Conservation (phyloP, 2,797 vertebrate species). For the Enteromius thamalakanensis region DNA sequence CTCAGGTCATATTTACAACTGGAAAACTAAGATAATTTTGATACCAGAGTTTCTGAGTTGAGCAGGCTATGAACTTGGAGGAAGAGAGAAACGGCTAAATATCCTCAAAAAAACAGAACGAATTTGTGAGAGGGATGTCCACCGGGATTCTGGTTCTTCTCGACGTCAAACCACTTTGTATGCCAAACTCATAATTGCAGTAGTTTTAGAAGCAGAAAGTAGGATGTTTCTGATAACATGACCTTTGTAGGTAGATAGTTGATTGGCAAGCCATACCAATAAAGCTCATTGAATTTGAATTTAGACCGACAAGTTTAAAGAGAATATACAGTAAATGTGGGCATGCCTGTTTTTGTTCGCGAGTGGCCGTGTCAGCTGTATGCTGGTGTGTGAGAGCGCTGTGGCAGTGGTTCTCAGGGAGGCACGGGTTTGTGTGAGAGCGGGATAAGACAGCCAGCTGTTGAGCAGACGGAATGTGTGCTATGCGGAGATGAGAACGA, state of each 20-base stretch:
- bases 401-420: slow-evolving; percentile 68
- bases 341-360: background rate
- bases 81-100: background rate
- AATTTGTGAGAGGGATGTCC: no score
- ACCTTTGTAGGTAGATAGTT: background rate
- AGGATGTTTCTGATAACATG: no score
- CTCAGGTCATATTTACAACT: background rate
- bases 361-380: background rate
- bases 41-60: background rate
- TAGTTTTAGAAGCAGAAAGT: no score
- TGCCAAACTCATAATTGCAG: no score
- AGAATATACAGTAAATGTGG: background rate
- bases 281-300: no score
- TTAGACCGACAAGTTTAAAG: background rate
- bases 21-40: background rate
- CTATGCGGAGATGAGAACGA: slow-evolving; percentile 67
- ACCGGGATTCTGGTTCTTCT: no score
- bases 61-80: background rate
- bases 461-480: slow-evolving; percentile 74
- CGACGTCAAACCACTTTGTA: no score
- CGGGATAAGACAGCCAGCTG: slow-evolving; percentile 76
- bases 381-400: slow-evolving; percentile 48
- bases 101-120: no score
- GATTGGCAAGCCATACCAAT: no score
- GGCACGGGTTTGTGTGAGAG: slow-evolving; percentile 68